Conservation (phyloP, 2,888 invertebrate genomes). For the Limenitis camilla region DNA sequence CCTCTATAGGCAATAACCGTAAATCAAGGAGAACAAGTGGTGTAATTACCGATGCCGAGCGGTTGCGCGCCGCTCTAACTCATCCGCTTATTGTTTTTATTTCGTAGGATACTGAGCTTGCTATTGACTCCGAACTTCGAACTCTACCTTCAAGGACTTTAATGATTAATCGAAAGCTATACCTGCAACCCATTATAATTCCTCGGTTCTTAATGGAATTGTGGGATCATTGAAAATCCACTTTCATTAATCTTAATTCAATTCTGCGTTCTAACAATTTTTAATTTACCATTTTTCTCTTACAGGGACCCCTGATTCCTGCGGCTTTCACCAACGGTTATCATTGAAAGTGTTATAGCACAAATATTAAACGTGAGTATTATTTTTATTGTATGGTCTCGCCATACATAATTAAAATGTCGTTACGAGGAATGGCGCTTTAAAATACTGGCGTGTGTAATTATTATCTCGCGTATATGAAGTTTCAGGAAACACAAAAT, state of each 20-base stretch:
- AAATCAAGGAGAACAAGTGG: constrained; percentile 76
- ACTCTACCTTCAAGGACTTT: constrained; percentile 65
- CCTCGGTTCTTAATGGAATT: constrained; percentile 25
- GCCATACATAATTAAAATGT: constrained; percentile 54
- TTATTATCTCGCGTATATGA: constrained; percentile 43
- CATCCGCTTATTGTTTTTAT: constrained; percentile 71
- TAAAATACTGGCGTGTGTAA: constrained; percentile 47
- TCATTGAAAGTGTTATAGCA: constrained; percentile 85
- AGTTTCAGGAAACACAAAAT: constrained; percentile 39
- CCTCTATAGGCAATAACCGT: constrained; percentile 75
- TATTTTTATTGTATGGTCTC: constrained; percentile 46
- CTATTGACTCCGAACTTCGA: constrained; percentile 63
- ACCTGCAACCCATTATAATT: constrained; percentile 58
- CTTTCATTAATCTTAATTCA: constrained; percentile 1
- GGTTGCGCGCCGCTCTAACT: constrained; percentile 71
- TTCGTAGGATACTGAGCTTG: constrained; percentile 62
- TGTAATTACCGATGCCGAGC: constrained; percentile 74
- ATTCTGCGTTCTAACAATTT: constrained; percentile 1
- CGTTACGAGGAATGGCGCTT: constrained; percentile 42
- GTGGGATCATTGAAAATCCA: not conserved
- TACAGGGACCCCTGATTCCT: constrained; percentile 97
- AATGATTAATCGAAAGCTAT: constrained; percentile 61
- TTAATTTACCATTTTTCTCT: constrained; percentile 39
- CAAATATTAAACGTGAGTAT: constrained; percentile 73
- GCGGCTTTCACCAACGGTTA: constrained; percentile 99